phyloP scores from a whole-genome alignment of 37 sponge, comb jelly and placozoan genomes.

The Spongilla lacustris region DNA sequence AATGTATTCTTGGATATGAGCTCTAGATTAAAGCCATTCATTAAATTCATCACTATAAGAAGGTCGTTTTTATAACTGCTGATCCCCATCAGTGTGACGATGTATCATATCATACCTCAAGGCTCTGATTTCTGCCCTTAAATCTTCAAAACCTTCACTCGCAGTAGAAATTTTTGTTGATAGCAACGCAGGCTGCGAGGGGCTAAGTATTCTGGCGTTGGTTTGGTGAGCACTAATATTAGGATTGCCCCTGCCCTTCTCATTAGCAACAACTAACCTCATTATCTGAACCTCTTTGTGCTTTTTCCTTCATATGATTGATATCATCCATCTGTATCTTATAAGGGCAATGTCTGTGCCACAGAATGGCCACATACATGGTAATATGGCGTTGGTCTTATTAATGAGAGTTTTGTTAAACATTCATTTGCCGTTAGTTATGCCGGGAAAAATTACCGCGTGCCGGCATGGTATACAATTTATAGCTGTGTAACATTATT shows the following conservation, averaged over 20 bases:
- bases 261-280: not conserved
- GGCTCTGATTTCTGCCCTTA: no score
- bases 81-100: not conserved
- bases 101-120: no score
- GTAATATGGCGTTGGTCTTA: no score
- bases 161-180: no score
- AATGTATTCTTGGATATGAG: not conserved
- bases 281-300: not conserved
- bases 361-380: not conserved
- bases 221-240: no score
- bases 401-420: no score
- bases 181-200: no score
- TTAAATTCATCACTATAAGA: slow-evolving; percentile 8
- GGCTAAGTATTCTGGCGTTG: not conserved
- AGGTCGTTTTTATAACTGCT: not conserved
- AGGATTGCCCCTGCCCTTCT: not conserved
- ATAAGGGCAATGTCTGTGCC: not conserved
- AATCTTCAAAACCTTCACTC: no score
- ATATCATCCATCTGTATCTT: not conserved
- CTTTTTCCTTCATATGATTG: not conserved
- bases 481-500: no score
- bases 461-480: no score
- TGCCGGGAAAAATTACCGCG: no score
- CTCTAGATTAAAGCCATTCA: not conserved
- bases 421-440: no score